Percentiles rank a stretch among this genome's conserved stretches.
Conservation (phyloP, 2,113 vertebrate genomes). For the Onychorhynchus coronatus region DNA sequence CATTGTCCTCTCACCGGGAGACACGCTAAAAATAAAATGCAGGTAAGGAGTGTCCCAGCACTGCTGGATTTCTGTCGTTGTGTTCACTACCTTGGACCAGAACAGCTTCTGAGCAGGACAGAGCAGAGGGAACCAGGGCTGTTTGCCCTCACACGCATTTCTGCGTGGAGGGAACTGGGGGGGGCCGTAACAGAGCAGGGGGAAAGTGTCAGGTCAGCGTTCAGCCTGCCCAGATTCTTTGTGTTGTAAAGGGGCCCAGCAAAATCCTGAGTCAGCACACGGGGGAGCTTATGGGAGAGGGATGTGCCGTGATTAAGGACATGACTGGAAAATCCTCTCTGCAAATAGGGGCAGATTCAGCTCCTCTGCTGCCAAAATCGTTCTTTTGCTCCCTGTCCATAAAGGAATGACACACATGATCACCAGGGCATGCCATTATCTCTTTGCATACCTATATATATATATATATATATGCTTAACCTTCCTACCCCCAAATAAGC, state of each 20-base stretch:
- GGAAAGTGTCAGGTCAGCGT: background rate
- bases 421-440: background rate
- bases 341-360: background rate
- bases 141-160: background rate
- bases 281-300: background rate
- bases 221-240: background rate
- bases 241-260: background rate
- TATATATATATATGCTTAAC: background rate
- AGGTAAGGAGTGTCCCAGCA: conserved; percentile 51
- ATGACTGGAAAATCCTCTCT: background rate
- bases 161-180: background rate
- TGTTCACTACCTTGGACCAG: background rate
- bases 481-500: background rate
- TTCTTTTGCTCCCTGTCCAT: background rate
- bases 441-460: background rate
- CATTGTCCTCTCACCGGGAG: conserved; percentile 35
- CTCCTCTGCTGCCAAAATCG: background rate
- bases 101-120: background rate
- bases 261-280: background rate
- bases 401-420: background rate
- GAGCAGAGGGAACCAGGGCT: background rate
- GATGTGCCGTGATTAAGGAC: background rate
- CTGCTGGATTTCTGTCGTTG: background rate
- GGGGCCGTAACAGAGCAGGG: background rate
- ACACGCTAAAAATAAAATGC: conserved; percentile 65